Base-by-base conservation (phyloP, 2,113 vertebrate species). In the Xiphias gladius region DNA sequence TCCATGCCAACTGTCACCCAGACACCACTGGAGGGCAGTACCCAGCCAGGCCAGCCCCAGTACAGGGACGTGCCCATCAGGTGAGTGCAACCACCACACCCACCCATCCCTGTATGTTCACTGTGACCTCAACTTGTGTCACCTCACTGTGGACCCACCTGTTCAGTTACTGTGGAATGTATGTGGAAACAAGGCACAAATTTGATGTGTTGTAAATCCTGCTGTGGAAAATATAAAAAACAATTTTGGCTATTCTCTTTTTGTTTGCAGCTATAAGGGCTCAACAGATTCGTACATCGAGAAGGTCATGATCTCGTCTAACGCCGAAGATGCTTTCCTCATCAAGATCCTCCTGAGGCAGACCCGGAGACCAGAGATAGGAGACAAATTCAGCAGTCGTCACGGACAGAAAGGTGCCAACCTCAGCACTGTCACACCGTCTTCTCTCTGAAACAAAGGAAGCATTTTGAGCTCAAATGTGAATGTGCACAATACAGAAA, bases 221-320 rank as follows among this genome's bases (percentile, higher is more conserved):
- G 16, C 65, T 54, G 55, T 3, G 14, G 17, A 17, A 17, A 52
- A 41, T n/a, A n/a, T n/a, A 52, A 5, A 28, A 22, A 43, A 24
- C 48, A 5, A 57, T 2, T 1, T n/a, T 20, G 16, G 0, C 14
- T 13, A 0, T 14, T 13, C 13, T 66, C 12, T 61, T 28, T 46
- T 32, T 76, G 0, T 54, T 37, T 32, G 67, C 91, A 99, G 98
- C 76, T 99, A 99, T 87, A 99, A 99, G 94, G 98, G 98, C 46
- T 96, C 97, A 0, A 98, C 98, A 0, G 98, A 99, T 94, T 99
- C 98, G 0, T 99, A 99, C 62, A 97, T 99, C 9, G 98, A 99
- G 91, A 99, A 99, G 87, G 98, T 99, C 76, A 99, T 99, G 98
- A 99, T 99, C 90, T 99, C 98, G 1, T 99, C 98, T 83, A 99